phyloP scores from a whole-genome alignment of 2,113 vertebrate species.

The Sitta europaea region DNA sequence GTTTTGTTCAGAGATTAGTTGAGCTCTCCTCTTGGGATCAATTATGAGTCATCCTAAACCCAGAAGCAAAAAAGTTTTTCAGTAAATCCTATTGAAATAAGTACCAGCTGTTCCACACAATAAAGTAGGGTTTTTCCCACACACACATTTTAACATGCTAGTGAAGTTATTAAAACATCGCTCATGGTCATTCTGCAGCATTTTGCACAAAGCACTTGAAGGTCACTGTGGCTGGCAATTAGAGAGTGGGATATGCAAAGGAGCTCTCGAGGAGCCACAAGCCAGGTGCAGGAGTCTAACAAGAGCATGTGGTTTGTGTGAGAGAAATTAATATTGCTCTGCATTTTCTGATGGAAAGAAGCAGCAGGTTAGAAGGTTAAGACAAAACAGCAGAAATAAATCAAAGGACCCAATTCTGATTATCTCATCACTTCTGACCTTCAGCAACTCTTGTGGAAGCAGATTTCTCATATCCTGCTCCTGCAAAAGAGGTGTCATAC shows the following conservation, averaged over 20 bases:
- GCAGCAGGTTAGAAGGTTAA: neutral
- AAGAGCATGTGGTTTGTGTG: neutral
- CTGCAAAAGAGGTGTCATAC: neutral
- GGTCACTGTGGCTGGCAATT: neutral
- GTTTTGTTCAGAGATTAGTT: slow-evolving; percentile 51
- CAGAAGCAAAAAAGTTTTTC: neutral
- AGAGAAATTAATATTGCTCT: neutral
- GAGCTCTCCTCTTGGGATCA: slow-evolving; percentile 25
- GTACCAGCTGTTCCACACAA: neutral
- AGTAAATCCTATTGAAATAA: neutral
- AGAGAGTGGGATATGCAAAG: neutral
- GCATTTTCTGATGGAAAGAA: neutral
- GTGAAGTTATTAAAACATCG: neutral
- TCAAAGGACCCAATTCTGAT: neutral
- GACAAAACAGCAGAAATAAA: neutral
- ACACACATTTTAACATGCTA: neutral
- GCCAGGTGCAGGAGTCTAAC: neutral
- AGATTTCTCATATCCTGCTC: neutral
- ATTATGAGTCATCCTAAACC: slow-evolving; percentile 38
- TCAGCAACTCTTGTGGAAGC: neutral
- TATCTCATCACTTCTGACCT: neutral
- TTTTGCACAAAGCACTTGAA: neutral
- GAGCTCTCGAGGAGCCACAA: accelerated
- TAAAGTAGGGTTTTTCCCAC: neutral
- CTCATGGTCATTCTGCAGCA: neutral